These are phyloP conservation scores for Leptinotarsa tumamoca DNA, from an alignment of 2,888 invertebrate genomes.

Conservation along the genomic window DNA sequence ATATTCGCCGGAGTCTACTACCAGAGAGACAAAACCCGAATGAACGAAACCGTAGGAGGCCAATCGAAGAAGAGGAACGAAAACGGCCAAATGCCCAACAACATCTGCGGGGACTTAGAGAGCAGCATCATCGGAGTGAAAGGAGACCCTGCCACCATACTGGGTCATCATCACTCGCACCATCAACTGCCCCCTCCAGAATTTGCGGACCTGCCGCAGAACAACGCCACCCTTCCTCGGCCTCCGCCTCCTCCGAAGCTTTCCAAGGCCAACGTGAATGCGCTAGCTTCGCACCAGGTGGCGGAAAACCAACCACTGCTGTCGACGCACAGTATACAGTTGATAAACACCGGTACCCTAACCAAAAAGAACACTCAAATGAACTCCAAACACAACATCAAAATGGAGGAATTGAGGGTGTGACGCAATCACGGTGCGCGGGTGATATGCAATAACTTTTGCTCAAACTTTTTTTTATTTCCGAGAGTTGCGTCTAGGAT, in stretches of 20 bases:
- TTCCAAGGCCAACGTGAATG: slow-evolving; percentile 73
- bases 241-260: slow-evolving; percentile 83
- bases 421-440: slow-evolving; percentile 69
- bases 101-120: slow-evolving; percentile 87
- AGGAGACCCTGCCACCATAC: slow-evolving; percentile 78
- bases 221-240: slow-evolving; percentile 77
- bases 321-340: slow-evolving; percentile 81
- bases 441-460: slow-evolving; percentile 56
- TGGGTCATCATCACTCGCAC: slow-evolving; percentile 82
- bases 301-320: slow-evolving; percentile 78
- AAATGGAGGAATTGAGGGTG: slow-evolving; percentile 87
- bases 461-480: slow-evolving; percentile 52
- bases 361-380: slow-evolving; percentile 81
- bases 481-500: slow-evolving; percentile 11
- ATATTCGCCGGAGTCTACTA: slow-evolving; percentile 96
- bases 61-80: slow-evolving; percentile 80
- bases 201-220: slow-evolving; percentile 83
- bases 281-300: slow-evolving; percentile 68
- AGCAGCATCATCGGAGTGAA: slow-evolving; percentile 67
- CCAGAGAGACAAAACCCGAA: slow-evolving; percentile 86
- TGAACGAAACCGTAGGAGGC: slow-evolving; percentile 71
- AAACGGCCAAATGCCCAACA: slow-evolving; percentile 90
- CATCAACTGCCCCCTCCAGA: slow-evolving; percentile 86
- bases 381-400: slow-evolving; percentile 71
- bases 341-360: slow-evolving; percentile 81